Percentiles rank a stretch among this genome's conserved stretches.
Evolutionary conservation across 2,797 vertebrate genomes (phyloP).

Genomic region (Rhincodon typus): DNA sequence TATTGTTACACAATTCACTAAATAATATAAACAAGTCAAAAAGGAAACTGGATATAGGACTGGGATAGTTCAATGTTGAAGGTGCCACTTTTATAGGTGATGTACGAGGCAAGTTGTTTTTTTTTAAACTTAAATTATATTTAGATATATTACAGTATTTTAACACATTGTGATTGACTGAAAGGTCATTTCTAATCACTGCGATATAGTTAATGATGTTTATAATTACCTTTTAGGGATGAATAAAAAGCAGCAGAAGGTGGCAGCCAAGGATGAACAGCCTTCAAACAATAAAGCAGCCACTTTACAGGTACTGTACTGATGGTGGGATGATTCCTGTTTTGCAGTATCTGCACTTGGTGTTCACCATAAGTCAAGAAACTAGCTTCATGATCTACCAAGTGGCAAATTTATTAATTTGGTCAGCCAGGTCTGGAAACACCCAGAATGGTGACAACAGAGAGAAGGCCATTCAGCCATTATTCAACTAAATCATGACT

Average conservation of each 20-base stretch:
- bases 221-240: slow-evolving; percentile 62
- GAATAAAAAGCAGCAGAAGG: slow-evolving; percentile 86
- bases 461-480: not conserved
- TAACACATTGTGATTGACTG: not conserved
- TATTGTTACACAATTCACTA: not conserved
- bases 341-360: not conserved
- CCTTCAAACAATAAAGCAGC: slow-evolving; percentile 71
- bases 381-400: not conserved
- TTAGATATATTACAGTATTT: not conserved
- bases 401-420: not conserved
- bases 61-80: slow-evolving; percentile 21
- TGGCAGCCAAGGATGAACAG: slow-evolving; percentile 76
- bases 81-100: no score
- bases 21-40: not conserved
- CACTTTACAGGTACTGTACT: slow-evolving; percentile 64
- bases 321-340: not conserved
- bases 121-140: not conserved
- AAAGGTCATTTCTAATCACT: not conserved
- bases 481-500: no score
- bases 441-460: no score
- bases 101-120: no score
- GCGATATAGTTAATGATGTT: not conserved
- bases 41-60: not conserved
- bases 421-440: not conserved
- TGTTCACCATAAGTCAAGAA: not conserved